A percentile compares a stretch with the other conserved stretches of the same genome.
Conservation (phyloP, 2,797 vertebrate species). For the Platalea minor region DNA sequence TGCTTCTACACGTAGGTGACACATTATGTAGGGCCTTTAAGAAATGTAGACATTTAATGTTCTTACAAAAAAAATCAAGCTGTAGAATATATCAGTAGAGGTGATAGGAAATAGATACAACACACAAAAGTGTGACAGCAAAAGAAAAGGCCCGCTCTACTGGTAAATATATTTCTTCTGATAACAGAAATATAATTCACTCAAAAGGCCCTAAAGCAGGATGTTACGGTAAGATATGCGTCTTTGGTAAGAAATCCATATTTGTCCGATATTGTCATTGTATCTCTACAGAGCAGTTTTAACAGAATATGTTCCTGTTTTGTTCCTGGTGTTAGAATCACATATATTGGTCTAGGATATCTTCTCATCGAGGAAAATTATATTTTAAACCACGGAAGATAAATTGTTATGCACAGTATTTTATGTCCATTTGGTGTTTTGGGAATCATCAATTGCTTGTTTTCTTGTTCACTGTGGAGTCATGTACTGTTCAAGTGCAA, state of each 20-base stretch:
- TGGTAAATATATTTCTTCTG: not conserved
- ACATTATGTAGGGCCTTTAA: not conserved
- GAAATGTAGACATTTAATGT: not conserved
- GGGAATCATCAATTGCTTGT: conserved; percentile 87
- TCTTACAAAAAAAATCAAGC: not conserved
- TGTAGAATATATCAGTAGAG: not conserved
- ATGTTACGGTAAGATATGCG: conserved; percentile 18
- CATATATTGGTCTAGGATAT: conserved; percentile 1
- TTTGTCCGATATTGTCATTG: conserved; percentile 48
- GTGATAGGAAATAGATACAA: not conserved
- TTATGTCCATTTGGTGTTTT: conserved; percentile 79
- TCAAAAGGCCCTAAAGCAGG: conserved; percentile 24
- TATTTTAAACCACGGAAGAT: not conserved
- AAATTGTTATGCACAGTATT: conserved; percentile 31
- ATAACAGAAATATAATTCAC: not conserved
- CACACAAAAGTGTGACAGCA: not conserved
- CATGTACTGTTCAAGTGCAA: conserved; percentile 80
- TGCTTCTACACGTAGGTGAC: not conserved
- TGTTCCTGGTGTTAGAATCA: conserved; percentile 21
- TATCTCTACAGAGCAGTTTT: conserved; percentile 48
- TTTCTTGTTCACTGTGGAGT: conserved; percentile 80
- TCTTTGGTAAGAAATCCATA: conserved; percentile 46
- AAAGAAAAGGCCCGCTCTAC: not conserved
- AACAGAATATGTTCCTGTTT: conserved; percentile 11
- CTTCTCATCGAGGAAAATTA: not conserved